Percentiles rank a stretch among this genome's conserved stretches.
phyloP scores from a whole-genome alignment of 1,140 invertebrate genomes.

The Drosophila navojoa region DNA sequence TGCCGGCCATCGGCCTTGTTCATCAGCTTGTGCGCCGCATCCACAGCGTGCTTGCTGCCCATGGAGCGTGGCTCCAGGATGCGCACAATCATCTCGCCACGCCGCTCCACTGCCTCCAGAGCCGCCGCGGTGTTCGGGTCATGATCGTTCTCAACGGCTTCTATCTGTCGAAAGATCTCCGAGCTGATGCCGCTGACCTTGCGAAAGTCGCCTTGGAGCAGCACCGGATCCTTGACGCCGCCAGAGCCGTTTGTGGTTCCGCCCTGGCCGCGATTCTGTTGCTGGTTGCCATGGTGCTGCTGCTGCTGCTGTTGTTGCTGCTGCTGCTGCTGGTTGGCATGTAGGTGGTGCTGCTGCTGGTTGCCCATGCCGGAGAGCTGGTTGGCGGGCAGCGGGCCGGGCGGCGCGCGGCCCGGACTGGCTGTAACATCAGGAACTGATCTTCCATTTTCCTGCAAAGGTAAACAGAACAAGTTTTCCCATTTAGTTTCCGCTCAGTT shows the following conservation, averaged over 20 bases:
- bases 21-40: slow-evolving; percentile 93
- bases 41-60: slow-evolving; percentile 90
- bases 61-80: slow-evolving; percentile 94
- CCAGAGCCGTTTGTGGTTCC: slow-evolving; percentile 53
- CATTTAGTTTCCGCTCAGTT: slow-evolving; percentile 37
- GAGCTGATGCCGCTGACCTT: slow-evolving; percentile 96
- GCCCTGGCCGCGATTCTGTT: slow-evolving; percentile 61
- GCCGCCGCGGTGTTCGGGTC: slow-evolving; percentile 95
- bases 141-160: slow-evolving; percentile 97
- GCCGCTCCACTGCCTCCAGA: slow-evolving; percentile 94
- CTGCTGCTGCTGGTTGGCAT: slow-evolving; percentile 85
- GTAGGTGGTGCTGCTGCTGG: slow-evolving; percentile 83
- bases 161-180: slow-evolving; percentile 98
- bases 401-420: slow-evolving; percentile 92
- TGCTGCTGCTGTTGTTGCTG: slow-evolving; percentile 80
- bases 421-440: slow-evolving; percentile 94
- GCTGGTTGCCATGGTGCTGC: slow-evolving; percentile 74
- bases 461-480: slow-evolving; percentile 28
- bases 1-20: slow-evolving; percentile 84
- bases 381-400: slow-evolving; percentile 87
- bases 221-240: slow-evolving; percentile 92
- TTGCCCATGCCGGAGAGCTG: slow-evolving; percentile 81
- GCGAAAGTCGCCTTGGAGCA: slow-evolving; percentile 96
- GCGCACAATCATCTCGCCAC: slow-evolving; percentile 97
- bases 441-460: slow-evolving; percentile 92